Conservation (phyloP, 2,113 vertebrate species). For the Gobius niger region DNA sequence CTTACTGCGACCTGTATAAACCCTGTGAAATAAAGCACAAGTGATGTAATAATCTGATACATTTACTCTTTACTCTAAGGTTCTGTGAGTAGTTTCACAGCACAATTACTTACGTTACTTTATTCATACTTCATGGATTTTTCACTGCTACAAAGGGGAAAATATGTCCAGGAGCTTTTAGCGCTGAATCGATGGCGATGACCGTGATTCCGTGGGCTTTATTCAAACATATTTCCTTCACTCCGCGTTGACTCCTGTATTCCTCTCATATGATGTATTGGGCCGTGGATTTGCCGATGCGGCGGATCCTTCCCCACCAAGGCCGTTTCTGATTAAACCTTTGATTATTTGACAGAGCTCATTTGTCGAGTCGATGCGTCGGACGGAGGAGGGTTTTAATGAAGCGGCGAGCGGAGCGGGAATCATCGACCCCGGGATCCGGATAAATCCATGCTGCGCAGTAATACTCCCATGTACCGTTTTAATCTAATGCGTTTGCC, state of each 20-base stretch:
- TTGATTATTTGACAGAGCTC: conserved; percentile 64
- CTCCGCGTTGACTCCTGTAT: conserved; percentile 2
- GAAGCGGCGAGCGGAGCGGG: conserved; percentile 36
- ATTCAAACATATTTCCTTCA: conserved; percentile 5
- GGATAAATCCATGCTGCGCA: conserved; percentile 45
- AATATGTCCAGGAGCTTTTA: too few species aligned
- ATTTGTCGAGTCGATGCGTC: conserved; percentile 49
- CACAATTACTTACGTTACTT: too few species aligned
- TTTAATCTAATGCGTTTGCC: background rate
- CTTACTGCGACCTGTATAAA: too few species aligned
- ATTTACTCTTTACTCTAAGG: too few species aligned
- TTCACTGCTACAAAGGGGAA: too few species aligned
- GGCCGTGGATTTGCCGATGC: background rate
- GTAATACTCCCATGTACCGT: background rate
- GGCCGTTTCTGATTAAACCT: conserved; percentile 48
- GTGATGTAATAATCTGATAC: too few species aligned
- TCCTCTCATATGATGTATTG: conserved; percentile 6
- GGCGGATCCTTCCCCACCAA: conserved; percentile 23
- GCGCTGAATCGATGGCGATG: too few species aligned
- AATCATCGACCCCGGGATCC: conserved; percentile 42
- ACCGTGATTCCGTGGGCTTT: too few species aligned
- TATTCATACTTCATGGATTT: too few species aligned
- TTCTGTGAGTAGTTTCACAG: too few species aligned
- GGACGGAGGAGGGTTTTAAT: conserved; percentile 61
- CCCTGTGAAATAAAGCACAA: too few species aligned